Conservation (phyloP, 2,113 vertebrate species). For the Gymnarchus niloticus region DNA sequence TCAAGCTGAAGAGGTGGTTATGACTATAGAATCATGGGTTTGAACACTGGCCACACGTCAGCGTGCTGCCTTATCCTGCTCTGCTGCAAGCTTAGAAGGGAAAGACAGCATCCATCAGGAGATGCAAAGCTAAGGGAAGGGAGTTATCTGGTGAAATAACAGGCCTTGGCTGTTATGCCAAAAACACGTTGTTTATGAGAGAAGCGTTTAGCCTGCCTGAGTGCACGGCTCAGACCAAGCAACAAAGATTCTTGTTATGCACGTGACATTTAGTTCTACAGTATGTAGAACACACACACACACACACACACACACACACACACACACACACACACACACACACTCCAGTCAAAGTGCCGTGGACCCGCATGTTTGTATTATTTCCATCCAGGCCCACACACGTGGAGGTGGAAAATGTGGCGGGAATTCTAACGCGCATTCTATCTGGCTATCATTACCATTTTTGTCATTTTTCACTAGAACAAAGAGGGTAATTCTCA, state of each 20-base stretch:
- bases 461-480: constrained; percentile 13
- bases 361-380: background rate
- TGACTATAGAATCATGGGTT: background rate
- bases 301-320: background rate
- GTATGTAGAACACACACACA: background rate
- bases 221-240: too few relatives aligned
- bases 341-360: background rate
- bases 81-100: background rate
- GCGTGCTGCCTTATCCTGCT: background rate
- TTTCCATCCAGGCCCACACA: background rate
- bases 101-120: background rate
- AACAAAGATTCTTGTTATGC: background rate
- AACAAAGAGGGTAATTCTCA: constrained; percentile 22
- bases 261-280: too few relatives aligned
- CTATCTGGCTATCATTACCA: constrained; percentile 11
- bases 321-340: background rate
- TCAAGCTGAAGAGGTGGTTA: background rate
- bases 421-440: background rate
- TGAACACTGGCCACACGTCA: background rate
- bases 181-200: background rate
- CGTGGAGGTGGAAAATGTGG: background rate
- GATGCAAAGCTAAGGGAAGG: background rate
- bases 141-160: background rate
- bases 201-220: too few relatives aligned
- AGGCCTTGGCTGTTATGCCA: background rate